Evolutionary conservation across 2,797 vertebrate species (phyloP).

Genomic region (Pangasius djambal): DNA sequence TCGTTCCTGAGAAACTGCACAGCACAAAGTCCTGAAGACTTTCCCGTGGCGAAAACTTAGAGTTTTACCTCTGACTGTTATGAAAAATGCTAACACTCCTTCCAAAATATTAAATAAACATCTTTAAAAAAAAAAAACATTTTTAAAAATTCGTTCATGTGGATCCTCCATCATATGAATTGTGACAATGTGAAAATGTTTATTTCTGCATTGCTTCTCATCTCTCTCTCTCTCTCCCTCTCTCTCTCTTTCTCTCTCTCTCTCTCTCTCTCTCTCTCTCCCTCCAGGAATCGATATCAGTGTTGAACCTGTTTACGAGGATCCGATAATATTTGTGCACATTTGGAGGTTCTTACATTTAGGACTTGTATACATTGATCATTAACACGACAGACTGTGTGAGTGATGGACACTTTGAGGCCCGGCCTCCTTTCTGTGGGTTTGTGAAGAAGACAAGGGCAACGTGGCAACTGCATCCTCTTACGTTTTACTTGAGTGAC

Average conservation of each 20-base stretch:
- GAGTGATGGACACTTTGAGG: constrained; percentile 11
- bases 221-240: not conserved
- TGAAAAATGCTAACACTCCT: not conserved
- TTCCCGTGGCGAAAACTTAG: not conserved
- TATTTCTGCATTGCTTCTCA: not conserved
- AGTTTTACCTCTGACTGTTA: not conserved
- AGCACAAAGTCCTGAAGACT: not conserved
- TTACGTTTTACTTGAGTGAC: not conserved
- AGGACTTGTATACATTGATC: constrained; percentile 33
- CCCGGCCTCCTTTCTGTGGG: not conserved
- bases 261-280: not conserved
- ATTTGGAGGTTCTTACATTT: not conserved
- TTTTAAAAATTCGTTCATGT: not conserved
- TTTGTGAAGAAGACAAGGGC: constrained; percentile 1
- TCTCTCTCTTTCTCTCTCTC: not conserved
- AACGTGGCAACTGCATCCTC: not conserved
- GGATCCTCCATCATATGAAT: not conserved
- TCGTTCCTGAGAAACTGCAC: not conserved
- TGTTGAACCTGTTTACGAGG: constrained; percentile 82
- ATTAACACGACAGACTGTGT: constrained; percentile 4
- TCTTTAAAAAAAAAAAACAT: not conserved
- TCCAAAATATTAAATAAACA: not conserved
- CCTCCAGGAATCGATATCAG: constrained; percentile 84
- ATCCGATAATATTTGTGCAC: constrained; percentile 71
- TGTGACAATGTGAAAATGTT: not conserved